Evolutionary conservation across 2,888 invertebrate genomes (phyloP), one percentile per base, ranked within the genome.

Genomic region (Oxystoma pomonae): DNA sequence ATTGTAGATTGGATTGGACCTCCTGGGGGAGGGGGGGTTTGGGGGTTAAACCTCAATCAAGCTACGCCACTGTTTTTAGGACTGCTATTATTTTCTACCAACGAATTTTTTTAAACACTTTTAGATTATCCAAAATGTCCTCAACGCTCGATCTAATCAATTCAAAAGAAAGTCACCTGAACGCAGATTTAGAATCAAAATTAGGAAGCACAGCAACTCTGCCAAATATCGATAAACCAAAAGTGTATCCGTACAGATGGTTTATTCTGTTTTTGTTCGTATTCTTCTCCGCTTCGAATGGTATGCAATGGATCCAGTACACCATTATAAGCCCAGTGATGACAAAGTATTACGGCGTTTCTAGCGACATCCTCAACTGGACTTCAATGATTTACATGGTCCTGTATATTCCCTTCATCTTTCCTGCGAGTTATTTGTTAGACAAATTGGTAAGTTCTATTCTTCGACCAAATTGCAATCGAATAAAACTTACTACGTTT

Each of bases 381-480:
- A 94, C 98, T 19, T 97, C 97, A 53, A 94, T 99, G 93, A 87
- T 98, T 74, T 99, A 91, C 82, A 99, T 99, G 98, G 86, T 96
- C 69, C 87, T 91, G 1, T 99, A 99, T 81, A 96, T 99, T 74
- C 95, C 98, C 5, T 88, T 98, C 71, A 96, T 99, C 74, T 95
- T 99, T 77, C 99, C 99, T 1, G 98, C 93, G 20, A 96, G 97
- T 77, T 99, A 93, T 89, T 86, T 99, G 63, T 84, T 99, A 72
- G 96, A 98, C 78, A 93, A 90, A 84, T 89, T 90, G 83, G 98
- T 94, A 80, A 88, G 90, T 85, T 56, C 5, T 3, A 53, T n/a
- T 53, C n/a, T 35, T 35, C 3, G 3, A 7, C 35, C 35, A 35
- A n/a, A n/a, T n/a, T n/a, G n/a, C n/a, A n/a, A n/a, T n/a, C n/a